Evolutionary conservation across 2,113 vertebrate species (phyloP), one percentile per base, ranked within the genome.

Genomic region (Nicator chloris): DNA sequence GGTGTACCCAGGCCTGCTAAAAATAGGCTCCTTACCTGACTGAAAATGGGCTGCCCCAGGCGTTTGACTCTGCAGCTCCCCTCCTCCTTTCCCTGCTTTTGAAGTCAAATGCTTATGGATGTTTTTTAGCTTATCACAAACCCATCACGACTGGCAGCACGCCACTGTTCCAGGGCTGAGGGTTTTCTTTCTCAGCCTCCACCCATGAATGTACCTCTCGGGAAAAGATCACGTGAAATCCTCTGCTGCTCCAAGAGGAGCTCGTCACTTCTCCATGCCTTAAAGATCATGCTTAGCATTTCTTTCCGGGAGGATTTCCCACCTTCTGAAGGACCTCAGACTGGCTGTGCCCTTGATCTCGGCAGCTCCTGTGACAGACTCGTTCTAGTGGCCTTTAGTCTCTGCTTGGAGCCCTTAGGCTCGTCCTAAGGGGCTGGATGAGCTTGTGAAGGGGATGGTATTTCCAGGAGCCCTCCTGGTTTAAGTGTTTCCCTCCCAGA

Each of bases 141-240:
- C 91, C 83, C 92, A 95, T 96, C 91, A 9, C 66, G 66, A 37
- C 57, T 95, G 95, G 95, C 92, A 70, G 54, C 5, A 0, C 45
- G 92, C 92, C 91, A 80, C 73, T 3, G 35, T 96, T 91, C 85
- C 81, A 91, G 68, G 84, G 70, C 5, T 93, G 86, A 96, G 88
- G 86, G 60, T 87, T 95, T 96, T 91, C 94, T 93, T 96, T 96
- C 95, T 95, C 91, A 96, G 81, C 96, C 96, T 94, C 95, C 96
- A 93, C 95, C 95, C 94, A 95, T 70, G 59, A 53, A 4, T 65
- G 75, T 26, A 39, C 42, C 69, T 93, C 60, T 92, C 11, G 9
- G 47, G 78, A 85, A 15, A 26, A 37, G 64, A 94, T 44, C 90
- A 80, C 16, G 87, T 95, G 94, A 78, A 94, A 54, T 11, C 19